These are phyloP conservation scores for Hypocryptadius cinnamomeus DNA, from an alignment of 2,113 vertebrate genomes.

Conservation along the genomic window DNA sequence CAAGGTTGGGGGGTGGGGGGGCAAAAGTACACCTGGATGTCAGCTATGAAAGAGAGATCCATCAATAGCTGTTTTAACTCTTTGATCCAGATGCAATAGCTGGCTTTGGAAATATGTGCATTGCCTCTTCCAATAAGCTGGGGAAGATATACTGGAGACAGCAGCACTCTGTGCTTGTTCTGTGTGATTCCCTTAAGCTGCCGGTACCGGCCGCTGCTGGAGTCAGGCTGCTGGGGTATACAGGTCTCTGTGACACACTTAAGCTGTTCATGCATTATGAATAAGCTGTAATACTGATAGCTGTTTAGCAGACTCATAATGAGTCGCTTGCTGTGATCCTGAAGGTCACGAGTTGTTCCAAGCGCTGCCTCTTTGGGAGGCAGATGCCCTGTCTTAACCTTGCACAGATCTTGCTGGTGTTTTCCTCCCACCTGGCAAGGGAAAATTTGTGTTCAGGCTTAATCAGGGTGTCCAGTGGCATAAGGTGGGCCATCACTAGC, in stretches of 20 bases:
- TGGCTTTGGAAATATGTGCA: neutral
- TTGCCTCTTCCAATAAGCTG: neutral
- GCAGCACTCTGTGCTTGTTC: neutral
- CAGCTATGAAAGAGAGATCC: neutral
- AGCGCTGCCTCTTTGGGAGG: neutral
- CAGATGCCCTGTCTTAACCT: neutral
- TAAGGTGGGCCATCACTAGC: neutral
- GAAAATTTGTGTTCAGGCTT: neutral
- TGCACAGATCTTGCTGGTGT: neutral
- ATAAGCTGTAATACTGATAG: slow-evolving; percentile 40
- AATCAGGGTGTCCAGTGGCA: neutral
- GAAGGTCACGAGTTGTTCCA: neutral
- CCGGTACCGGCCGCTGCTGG: accelerated
- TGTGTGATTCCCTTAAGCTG: neutral
- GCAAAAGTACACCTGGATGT: neutral
- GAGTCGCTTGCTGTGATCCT: neutral
- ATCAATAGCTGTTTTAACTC: slow-evolving; percentile 14
- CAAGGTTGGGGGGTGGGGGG: neutral
- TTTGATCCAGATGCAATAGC: neutral
- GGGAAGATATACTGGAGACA: neutral
- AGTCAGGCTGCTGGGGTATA: neutral
- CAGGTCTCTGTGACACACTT: slow-evolving; percentile 1
- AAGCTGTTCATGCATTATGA: slow-evolving; percentile 26
- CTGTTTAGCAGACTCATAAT: slow-evolving; percentile 4
- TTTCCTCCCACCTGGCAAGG: neutral